phyloP scores from a whole-genome alignment of 2,888 invertebrate genomes.

The Xylophagus ater region DNA sequence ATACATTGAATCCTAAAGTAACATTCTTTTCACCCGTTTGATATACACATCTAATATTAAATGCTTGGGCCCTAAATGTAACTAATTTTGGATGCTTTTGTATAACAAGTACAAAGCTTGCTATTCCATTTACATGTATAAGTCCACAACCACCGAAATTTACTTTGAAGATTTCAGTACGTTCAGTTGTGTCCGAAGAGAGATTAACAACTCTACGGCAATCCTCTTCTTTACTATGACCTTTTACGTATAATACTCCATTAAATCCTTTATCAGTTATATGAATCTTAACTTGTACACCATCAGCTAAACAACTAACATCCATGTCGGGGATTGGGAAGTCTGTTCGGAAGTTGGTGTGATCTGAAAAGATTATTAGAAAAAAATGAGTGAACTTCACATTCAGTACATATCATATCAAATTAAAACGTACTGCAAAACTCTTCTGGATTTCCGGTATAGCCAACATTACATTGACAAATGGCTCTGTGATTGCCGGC shows the following conservation, averaged over 20 bases:
- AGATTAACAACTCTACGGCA: slow-evolving; percentile 73
- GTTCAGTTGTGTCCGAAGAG: slow-evolving; percentile 53
- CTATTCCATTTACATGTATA: slow-evolving; percentile 82
- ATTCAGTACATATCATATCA: neutral
- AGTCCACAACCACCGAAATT: slow-evolving; percentile 85
- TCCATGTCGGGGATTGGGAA: slow-evolving; percentile 78
- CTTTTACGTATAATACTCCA: slow-evolving; percentile 86
- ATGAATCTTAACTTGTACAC: slow-evolving; percentile 74
- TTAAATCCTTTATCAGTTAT: slow-evolving; percentile 68
- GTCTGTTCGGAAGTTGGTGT: slow-evolving; percentile 54
- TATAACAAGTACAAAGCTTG: slow-evolving; percentile 86
- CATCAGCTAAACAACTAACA: slow-evolving; percentile 83
- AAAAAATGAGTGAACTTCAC: neutral
- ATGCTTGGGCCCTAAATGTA: slow-evolving; percentile 89
- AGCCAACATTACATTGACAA: slow-evolving; percentile 67
- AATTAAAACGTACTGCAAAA: slow-evolving; percentile 51
- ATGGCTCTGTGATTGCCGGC: slow-evolving; percentile 63
- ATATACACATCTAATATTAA: slow-evolving; percentile 91
- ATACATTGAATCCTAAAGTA: slow-evolving; percentile 86
- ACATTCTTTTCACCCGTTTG: slow-evolving; percentile 89
- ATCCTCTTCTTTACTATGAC: slow-evolving; percentile 85
- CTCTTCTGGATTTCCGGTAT: slow-evolving; percentile 62
- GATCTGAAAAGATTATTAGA: slow-evolving; percentile 23
- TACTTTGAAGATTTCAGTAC: slow-evolving; percentile 71
- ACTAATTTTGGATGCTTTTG: slow-evolving; percentile 94